A percentile compares a stretch with the other conserved stretches of the same genome.
These are phyloP conservation scores for Rhagonycha lutea DNA, from an alignment of 2,888 invertebrate genomes.

Conservation along the genomic window DNA sequence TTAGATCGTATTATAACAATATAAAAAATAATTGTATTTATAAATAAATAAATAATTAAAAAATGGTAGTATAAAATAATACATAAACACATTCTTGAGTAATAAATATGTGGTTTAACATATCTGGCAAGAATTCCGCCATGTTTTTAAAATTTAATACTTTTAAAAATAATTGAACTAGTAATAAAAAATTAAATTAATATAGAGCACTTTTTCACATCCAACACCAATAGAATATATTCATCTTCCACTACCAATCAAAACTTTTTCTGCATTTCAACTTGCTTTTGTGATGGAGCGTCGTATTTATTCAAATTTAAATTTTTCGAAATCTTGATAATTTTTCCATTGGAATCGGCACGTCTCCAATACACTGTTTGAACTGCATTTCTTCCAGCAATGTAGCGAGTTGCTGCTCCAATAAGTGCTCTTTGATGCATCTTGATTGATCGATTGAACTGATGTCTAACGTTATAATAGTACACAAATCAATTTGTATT, in stretches of 20 bases:
- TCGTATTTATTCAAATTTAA: not conserved
- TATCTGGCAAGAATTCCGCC: not conserved
- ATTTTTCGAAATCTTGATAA: conserved; percentile 43
- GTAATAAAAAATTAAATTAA: not conserved
- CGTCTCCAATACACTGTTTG: conserved; percentile 80
- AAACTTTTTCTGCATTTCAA: conserved; percentile 8
- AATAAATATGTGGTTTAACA: not conserved
- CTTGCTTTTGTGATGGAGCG: conserved; percentile 4
- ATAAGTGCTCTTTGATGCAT: conserved; percentile 61
- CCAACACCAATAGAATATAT: not conserved
- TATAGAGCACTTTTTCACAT: not conserved
- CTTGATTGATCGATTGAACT: conserved; percentile 24
- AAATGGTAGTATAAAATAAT: not conserved
- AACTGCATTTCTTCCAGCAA: conserved; percentile 73
- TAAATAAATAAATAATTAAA: not conserved
- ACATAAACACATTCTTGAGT: not conserved
- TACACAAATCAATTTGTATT: not conserved
- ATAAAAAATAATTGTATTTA: not conserved
- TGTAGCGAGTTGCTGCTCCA: conserved; percentile 72
- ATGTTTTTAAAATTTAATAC: not conserved
- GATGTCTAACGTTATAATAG: not conserved
- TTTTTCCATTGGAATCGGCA: conserved; percentile 47
- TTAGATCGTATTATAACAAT: too few species aligned
- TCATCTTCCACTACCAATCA: not conserved
- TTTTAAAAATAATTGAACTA: not conserved